Conservation (phyloP, 2,797 vertebrate species). For the Melopsittacus undulatus region DNA sequence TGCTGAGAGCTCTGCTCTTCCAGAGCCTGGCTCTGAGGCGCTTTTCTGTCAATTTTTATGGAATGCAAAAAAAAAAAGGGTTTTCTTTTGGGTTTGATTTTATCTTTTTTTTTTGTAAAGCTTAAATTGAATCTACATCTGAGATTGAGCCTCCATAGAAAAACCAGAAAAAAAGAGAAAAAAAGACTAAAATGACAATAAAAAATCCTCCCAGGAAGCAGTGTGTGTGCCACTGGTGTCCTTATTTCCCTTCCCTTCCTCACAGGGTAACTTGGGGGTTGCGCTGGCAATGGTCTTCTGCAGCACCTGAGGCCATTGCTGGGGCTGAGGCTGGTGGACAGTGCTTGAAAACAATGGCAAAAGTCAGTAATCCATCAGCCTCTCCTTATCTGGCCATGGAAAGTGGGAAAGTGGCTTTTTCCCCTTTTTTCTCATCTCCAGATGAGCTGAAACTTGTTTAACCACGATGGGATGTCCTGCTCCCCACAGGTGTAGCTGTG, state of each 20-base stretch:
- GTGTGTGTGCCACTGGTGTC: background rate
- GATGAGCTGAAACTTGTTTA: background rate
- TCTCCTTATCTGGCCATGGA: fast-evolving
- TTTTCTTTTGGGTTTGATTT: slow-evolving; percentile 56
- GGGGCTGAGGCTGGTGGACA: background rate
- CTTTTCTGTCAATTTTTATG: slow-evolving; percentile 79
- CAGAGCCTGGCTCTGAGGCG: slow-evolving; percentile 60
- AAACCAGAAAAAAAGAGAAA: background rate
- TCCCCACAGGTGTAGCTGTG: fast-evolving
- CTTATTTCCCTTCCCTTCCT: background rate
- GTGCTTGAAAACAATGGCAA: background rate
- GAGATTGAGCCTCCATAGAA: slow-evolving; percentile 83
- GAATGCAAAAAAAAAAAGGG: slow-evolving; percentile 75
- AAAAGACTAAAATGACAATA: slow-evolving; percentile 61
- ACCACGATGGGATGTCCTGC: background rate
- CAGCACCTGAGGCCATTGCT: fast-evolving
- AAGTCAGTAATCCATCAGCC: fast-evolving
- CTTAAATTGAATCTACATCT: slow-evolving; percentile 81
- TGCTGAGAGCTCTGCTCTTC: slow-evolving; percentile 65
- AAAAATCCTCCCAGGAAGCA: slow-evolving; percentile 64
- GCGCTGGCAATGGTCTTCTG: fast-evolving
- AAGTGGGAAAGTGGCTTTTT: too few relatives aligned
- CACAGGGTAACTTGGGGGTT: fast-evolving
- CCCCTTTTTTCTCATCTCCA: background rate
- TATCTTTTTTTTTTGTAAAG: slow-evolving; percentile 80